A percentile compares a stretch with the other conserved stretches of the same genome.
Evolutionary conservation across 2,797 vertebrate genomes (phyloP).

Genomic region (Chiroxiphia lanceolata): DNA sequence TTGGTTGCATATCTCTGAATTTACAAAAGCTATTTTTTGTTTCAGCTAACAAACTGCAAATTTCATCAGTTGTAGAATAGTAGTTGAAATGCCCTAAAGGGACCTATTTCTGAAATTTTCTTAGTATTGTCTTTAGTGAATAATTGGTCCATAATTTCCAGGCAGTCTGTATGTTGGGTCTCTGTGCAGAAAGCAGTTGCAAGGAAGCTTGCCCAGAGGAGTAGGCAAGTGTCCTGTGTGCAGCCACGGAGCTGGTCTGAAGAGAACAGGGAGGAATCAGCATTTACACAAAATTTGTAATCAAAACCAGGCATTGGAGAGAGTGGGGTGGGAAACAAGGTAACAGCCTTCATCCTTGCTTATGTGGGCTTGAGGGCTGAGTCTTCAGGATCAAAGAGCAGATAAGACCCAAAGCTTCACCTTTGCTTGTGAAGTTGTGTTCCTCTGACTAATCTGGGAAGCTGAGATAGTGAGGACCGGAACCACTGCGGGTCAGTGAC

Average conservation of each 20-base stretch:
- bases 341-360: neutral
- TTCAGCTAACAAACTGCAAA: neutral
- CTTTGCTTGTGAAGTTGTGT: neutral
- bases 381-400: neutral
- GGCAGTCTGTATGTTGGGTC: fast-evolving
- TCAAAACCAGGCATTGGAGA: neutral
- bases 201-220: neutral
- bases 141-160: neutral
- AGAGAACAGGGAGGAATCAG: neutral
- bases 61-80: neutral
- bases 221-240: neutral
- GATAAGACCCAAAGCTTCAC: neutral
- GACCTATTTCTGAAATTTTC: neutral
- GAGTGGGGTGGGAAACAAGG: neutral
- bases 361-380: fast-evolving
- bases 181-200: neutral
- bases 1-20: neutral
- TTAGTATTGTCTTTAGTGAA: neutral
- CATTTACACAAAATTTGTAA: neutral
- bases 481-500: neutral
- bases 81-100: neutral
- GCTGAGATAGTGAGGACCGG: neutral
- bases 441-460: neutral
- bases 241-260: neutral
- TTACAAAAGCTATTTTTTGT: neutral